These are phyloP conservation scores for Onychorhynchus coronatus DNA, from an alignment of 2,113 vertebrate species.

Conservation along the genomic window DNA sequence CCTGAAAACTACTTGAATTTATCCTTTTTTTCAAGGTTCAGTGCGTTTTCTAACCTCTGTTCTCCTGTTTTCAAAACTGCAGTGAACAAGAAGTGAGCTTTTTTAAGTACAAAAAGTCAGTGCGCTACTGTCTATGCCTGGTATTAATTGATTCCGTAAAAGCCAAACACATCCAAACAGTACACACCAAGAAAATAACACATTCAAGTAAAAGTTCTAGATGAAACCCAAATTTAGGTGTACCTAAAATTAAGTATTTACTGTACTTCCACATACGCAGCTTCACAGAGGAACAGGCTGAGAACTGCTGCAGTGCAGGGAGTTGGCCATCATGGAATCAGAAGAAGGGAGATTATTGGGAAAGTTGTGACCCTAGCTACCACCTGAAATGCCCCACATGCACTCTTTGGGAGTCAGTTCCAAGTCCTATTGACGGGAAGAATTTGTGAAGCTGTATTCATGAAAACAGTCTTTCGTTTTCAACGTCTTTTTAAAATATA, in stretches of 20 bases:
- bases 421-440: neutral
- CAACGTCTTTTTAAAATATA: neutral
- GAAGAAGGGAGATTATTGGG: neutral
- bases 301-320: neutral
- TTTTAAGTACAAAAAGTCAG: neutral
- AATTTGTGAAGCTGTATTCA: neutral
- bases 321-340: neutral
- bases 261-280: rapidly evolving
- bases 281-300: neutral
- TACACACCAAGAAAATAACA: neutral
- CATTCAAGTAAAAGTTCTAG: neutral
- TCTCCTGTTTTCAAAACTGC: neutral
- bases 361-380: neutral
- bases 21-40: slow-evolving; percentile 33
- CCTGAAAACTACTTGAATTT: slow-evolving; percentile 30
- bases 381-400: neutral
- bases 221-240: neutral
- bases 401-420: neutral
- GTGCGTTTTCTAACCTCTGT: neutral
- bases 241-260: neutral
- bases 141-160: neutral
- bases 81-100: neutral
- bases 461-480: neutral
- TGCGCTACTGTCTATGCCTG: rapidly evolving
- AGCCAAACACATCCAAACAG: neutral